Evolutionary conservation across 1,140 invertebrate genomes (phyloP), one percentile per base, ranked within the genome.

Genomic region (Drosophila santomea): DNA sequence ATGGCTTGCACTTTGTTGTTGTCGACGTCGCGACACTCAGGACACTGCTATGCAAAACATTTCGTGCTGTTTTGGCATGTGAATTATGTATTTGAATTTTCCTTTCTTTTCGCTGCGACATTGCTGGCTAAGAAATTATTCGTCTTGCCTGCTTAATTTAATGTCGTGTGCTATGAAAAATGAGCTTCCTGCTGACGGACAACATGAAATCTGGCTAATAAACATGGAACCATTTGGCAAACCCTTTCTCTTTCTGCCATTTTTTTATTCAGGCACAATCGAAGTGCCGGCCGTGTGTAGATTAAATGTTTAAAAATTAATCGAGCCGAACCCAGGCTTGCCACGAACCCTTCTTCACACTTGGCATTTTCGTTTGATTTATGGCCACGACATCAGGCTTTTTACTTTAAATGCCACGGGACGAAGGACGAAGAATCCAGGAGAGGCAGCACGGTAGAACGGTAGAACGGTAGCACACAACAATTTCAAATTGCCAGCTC

Each of bases 1-100:
- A 89, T 89, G 85, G 85, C 80, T 78, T 80, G 80, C 84, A 89
- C 80, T 89, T 89, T 89, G 85, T 89, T 90, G 85, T 84, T 80
- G 84, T 83, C 79, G 84, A 54, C 80, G 81, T 62, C 57, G 64
- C 50, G 61, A 72, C 71, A 80, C 58, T 52, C 64, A 25, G 63
- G 36, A 67, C 39, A 58, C 51, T 25, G 54, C 59, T 63, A 74
- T 80, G 79, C 60, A 80, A 84, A 80, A 78, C 74, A 89, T 88
- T 88, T 84, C 83, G 76, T 88, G 77, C 84, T 89, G 80, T 80
- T 88, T 88, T 88, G 84, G 63, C 73, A 88, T 90, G 85, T 88
- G 80, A 88, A 88, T 88, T 88, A 90, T 88, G 80, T 59, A 88
- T 74, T 76, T 79, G 79, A 63, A 73, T 55, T 62, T 71, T 64